phyloP scores from a whole-genome alignment of 2,888 invertebrate genomes.

The Ormyrus pomaceus region DNA sequence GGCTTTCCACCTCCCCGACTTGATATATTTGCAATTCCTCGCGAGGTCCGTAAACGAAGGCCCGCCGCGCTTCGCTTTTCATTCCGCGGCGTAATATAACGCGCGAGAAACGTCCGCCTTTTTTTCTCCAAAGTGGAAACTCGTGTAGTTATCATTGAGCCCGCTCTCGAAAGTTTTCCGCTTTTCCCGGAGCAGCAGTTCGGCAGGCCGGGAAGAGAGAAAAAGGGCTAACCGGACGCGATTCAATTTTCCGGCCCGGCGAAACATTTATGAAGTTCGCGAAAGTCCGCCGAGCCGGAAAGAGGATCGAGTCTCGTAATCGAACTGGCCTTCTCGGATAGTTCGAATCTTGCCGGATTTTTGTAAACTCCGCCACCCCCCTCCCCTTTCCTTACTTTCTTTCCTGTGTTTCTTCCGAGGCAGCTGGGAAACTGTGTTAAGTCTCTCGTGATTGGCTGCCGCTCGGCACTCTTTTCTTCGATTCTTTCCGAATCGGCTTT shows the following conservation, averaged over 20 bases:
- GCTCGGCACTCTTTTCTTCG: too few species aligned
- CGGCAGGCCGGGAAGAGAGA: not conserved
- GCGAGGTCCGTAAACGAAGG: constrained; percentile 16
- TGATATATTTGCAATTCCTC: constrained; percentile 38
- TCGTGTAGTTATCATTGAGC: constrained; percentile 44
- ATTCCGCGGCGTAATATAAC: not conserved
- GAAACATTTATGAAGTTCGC: constrained; percentile 42
- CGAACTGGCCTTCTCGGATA: constrained; percentile 16
- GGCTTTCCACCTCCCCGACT: constrained; percentile 14
- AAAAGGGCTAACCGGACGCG: not conserved
- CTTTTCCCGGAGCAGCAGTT: not conserved
- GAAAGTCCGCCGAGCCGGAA: constrained; percentile 11
- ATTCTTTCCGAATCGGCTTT: too few species aligned
- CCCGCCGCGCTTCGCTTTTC: not conserved
- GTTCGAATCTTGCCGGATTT: constrained; percentile 25
- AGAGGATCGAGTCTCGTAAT: not conserved
- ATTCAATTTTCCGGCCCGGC: constrained; percentile 47
- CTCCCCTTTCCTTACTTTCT: not conserved
- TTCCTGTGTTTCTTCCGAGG: not conserved
- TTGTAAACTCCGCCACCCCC: not conserved
- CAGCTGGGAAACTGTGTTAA: not conserved
- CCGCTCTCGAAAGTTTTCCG: not conserved
- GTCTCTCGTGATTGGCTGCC: constrained; percentile 7
- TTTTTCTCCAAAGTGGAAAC: constrained; percentile 38
- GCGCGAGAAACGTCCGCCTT: not conserved